Evolutionary conservation across 2,888 invertebrate species (phyloP).

Genomic region (Lymantria monacha): DNA sequence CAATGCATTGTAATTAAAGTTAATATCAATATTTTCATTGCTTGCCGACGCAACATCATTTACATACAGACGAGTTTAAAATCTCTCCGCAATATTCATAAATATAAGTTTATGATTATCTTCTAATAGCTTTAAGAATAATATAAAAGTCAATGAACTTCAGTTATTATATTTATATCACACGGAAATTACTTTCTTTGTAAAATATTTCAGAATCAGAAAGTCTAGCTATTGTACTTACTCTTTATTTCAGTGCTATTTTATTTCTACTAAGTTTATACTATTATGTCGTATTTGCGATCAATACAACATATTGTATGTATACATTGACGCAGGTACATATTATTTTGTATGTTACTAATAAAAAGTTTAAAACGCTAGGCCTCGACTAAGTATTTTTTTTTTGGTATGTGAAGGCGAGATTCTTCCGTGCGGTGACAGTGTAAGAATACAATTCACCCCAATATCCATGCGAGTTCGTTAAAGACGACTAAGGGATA

Average conservation of each 20-base stretch:
- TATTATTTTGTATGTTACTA: too few relatives aligned
- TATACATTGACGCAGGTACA: too few relatives aligned
- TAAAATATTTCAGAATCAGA: not conserved
- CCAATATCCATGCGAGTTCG: too few relatives aligned
- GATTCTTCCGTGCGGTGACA: too few relatives aligned
- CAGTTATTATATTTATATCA: conserved; percentile 8
- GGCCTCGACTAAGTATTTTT: too few relatives aligned
- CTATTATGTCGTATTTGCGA: too few relatives aligned
- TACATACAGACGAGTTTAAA: conserved; percentile 18
- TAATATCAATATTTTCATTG: not conserved
- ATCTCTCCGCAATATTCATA: conserved; percentile 13
- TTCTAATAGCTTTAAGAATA: conserved; percentile 24
- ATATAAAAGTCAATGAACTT: conserved; percentile 21
- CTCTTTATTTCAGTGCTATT: not conserved
- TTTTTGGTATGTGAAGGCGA: too few relatives aligned
- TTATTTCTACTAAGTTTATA: not conserved
- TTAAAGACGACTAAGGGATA: too few relatives aligned
- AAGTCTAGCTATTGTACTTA: not conserved
- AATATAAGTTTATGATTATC: conserved; percentile 25
- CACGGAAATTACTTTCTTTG: conserved; percentile 13
- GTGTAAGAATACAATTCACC: too few relatives aligned
- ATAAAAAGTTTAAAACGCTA: too few relatives aligned
- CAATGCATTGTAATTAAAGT: too few relatives aligned
- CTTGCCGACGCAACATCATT: conserved; percentile 6
- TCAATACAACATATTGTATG: too few relatives aligned